Evolutionary conservation across 2,113 vertebrate genomes (phyloP).

Genomic region (Podiceps cristatus): DNA sequence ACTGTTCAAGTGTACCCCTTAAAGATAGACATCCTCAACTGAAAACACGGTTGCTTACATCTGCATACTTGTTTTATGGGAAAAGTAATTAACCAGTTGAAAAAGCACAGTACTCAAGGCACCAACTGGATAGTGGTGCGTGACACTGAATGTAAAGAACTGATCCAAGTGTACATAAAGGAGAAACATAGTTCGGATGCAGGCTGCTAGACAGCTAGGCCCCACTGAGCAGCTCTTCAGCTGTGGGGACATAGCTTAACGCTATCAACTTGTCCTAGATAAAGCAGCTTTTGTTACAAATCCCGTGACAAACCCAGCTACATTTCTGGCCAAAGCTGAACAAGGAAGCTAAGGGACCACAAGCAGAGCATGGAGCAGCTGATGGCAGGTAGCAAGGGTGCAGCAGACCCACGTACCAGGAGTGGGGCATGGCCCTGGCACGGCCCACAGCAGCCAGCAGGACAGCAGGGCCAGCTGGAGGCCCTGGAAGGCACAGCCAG

Average conservation of each 20-base stretch:
- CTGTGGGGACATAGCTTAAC: rapidly evolving
- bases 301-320: rapidly evolving
- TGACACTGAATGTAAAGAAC: neutral
- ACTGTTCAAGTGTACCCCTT: neutral
- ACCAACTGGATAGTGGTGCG: neutral
- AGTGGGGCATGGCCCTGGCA: neutral
- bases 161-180: rapidly evolving
- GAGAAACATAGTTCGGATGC: neutral
- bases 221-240: neutral
- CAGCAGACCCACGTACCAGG: neutral
- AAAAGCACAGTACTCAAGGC: neutral
- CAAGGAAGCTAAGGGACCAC: neutral
- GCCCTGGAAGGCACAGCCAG: neutral
- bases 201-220: neutral
- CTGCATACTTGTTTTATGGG: neutral
- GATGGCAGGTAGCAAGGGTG: neutral
- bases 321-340: neutral
- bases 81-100: neutral
- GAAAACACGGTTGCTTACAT: neutral
- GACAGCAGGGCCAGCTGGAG: neutral
- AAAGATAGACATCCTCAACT: neutral
- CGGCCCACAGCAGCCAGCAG: rapidly evolving
- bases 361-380: neutral
- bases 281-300: neutral
- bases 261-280: neutral